Evolutionary conservation across 1,140 invertebrate genomes (phyloP).

Genomic region (Penaeus vannamei): DNA sequence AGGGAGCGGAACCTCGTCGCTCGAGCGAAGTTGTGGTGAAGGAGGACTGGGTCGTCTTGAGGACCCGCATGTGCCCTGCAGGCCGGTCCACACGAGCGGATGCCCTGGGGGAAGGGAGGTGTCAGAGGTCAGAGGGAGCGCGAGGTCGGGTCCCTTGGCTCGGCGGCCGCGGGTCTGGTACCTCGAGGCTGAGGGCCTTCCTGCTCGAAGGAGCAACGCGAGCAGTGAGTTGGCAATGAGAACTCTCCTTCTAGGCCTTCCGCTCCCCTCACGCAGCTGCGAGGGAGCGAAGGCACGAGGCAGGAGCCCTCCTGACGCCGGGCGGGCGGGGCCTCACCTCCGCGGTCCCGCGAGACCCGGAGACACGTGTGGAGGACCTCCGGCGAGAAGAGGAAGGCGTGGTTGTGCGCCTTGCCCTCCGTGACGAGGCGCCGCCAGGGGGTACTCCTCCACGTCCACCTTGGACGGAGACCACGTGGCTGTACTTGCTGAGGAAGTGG

Average conservation of each 20-base stretch:
- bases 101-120: slow-evolving; percentile 37
- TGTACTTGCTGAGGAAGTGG: slow-evolving; percentile 82
- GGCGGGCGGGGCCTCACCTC: slow-evolving; percentile 74
- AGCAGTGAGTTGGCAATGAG: too few relatives aligned
- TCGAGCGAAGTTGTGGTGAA: slow-evolving; percentile 84
- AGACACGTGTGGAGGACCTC: slow-evolving; percentile 78
- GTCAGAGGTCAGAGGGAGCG: too few relatives aligned
- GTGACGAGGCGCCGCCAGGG: slow-evolving; percentile 81
- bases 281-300: too few relatives aligned
- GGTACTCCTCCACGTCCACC: slow-evolving; percentile 80
- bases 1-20: slow-evolving; percentile 82
- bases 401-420: slow-evolving; percentile 78
- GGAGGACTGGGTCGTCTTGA: slow-evolving; percentile 84
- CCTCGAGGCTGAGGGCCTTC: too few relatives aligned
- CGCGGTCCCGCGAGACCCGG: slow-evolving; percentile 77
- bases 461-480: slow-evolving; percentile 79
- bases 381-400: slow-evolving; percentile 81
- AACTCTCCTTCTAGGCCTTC: too few relatives aligned
- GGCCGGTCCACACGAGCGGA: slow-evolving; percentile 24
- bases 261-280: too few relatives aligned
- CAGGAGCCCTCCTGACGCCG: too few relatives aligned
- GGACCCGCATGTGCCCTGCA: slow-evolving; percentile 79
- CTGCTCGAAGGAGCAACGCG: too few relatives aligned
- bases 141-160: too few relatives aligned
- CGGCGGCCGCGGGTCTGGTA: too few relatives aligned